These are phyloP conservation scores for Reticulitermes speratus DNA, from an alignment of 1,140 invertebrate species.

Conservation along the genomic window DNA sequence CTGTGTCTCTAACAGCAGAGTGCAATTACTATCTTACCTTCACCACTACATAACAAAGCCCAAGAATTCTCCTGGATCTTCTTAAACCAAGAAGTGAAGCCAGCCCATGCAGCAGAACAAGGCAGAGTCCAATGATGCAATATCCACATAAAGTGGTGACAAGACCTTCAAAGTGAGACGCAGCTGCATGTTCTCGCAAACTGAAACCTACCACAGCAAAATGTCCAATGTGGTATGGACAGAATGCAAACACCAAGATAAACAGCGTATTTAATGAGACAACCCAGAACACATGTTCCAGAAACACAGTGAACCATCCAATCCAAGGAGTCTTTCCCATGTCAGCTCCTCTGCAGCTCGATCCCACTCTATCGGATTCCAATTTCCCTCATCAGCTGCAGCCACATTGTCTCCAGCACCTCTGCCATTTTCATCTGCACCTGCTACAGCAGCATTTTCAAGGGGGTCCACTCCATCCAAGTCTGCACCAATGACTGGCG, in stretches of 20 bases:
- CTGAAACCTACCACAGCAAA: constrained; percentile 75
- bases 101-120: constrained; percentile 80
- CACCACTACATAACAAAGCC: constrained; percentile 95
- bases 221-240: constrained; percentile 93
- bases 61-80: constrained; percentile 80
- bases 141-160: constrained; percentile 93
- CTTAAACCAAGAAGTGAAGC: constrained; percentile 73
- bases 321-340: constrained; percentile 92
- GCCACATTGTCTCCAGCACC: constrained; percentile 53
- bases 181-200: constrained; percentile 69
- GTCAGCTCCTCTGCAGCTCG: constrained; percentile 95
- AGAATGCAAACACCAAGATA: constrained; percentile 92
- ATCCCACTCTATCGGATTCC: constrained; percentile 99
- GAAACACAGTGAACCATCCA: constrained; percentile 97
- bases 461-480: constrained; percentile 34
- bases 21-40: constrained; percentile 63
- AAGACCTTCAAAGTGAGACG: constrained; percentile 88
- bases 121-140: constrained; percentile 79
- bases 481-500: constrained; percentile 25
- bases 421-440: constrained; percentile 47
- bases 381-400: constrained; percentile 82
- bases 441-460: constrained; percentile 36
- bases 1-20: too few species aligned
- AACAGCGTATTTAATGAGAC: constrained; percentile 96
- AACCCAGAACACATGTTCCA: constrained; percentile 99